Evolutionary conservation across 2,888 invertebrate genomes (phyloP), one percentile per base, ranked within the genome.

Genomic region (Trachelus troglodyta): DNA sequence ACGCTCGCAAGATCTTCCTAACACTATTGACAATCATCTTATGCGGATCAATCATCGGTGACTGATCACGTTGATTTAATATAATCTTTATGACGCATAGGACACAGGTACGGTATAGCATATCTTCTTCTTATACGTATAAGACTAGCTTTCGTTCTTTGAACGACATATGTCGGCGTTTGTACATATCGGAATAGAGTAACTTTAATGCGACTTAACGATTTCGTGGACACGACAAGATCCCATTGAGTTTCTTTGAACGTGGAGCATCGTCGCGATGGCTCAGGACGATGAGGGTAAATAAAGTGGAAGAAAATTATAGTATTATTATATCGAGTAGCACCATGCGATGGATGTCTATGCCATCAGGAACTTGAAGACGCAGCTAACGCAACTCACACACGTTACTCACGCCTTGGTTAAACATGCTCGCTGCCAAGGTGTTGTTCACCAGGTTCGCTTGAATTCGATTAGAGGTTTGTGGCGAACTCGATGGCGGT

Each of bases 401-500:
- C 56, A 9, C 56, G 56, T 56, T 56, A 56, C 56, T 23, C 56
- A 23, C 56, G 56, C 23, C 56, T 56, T 56, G 56, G 56, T 56
- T 56, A 56, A 56, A 56, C 23, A 56, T 23, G 23, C 56, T 15
- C 56, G 23, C 23, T 23, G 56, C 56, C 23, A 23, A 56, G 23
- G 56, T 15, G 40, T 15, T 6, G 40, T 15, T 40, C 40, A 40
- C 40, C 15, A 40, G 40, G 15, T 56, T 56, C 56, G 56, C 56
- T 56, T 56, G 23, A 56, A 71, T 69, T 76, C 83, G 81, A 85
- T 84, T 88, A 88, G 83, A 87, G 82, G 77, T 88, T 85, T 81
- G 85, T 85, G 87, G 83, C 84, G 84, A 85, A 88, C 56, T 91
- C 90, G 84, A 79, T 83, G 86, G 85, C 87, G 87, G 85, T 88